Evolutionary conservation across 2,113 vertebrate species (phyloP), one percentile per base, ranked within the genome.

Genomic region (Athene cunicularia): DNA sequence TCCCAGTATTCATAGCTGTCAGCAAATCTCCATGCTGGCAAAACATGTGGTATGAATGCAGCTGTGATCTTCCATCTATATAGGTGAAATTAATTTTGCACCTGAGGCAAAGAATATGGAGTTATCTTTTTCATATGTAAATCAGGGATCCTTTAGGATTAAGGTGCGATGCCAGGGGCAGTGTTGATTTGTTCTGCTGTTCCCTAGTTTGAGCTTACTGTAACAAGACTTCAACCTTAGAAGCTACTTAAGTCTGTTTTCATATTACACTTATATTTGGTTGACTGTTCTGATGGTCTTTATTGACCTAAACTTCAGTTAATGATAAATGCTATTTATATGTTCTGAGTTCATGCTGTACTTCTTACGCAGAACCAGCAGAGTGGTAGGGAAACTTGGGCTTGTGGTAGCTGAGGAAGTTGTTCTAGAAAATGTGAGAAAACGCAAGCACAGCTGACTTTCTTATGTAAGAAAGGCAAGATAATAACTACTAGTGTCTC

Each of bases 391-490:
- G 64, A 92, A 94, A 45, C 39, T 62, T 70, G 8, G 91, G 56
- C 55, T 63, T 81, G 23, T 75, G 77, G 43, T 49, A 39, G 56
- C 70, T 81, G 68, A 87, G 96, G 86, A 95, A 94, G 86, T 93
- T 93, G 86, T 74, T 73, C 73, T 52, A 95, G 62, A 87, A 91
- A 73, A 87, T 70, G 66, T 85, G 84, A 82, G 91, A 95, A 91
- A 90, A 77, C 3, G 0, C 19, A 52, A 79, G 59, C 35, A 27
- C 45, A 41, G 76, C 73, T 84, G 47, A 73, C 15, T 8, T 81
- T 60, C 18, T 27, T 64, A 6, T 0, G 0, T 62, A 33, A 85
- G 72, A 49, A 37, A 49, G 50, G 43, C 47, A 63, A 0, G 1
- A 53, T 43, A 71, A 9, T 22, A 55, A n/a, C 11, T 88, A 8